A percentile compares a stretch with the other conserved stretches of the same genome.
These are phyloP conservation scores for Gymnothorax javanicus DNA, from an alignment of 2,797 vertebrate genomes.

Conservation along the genomic window DNA sequence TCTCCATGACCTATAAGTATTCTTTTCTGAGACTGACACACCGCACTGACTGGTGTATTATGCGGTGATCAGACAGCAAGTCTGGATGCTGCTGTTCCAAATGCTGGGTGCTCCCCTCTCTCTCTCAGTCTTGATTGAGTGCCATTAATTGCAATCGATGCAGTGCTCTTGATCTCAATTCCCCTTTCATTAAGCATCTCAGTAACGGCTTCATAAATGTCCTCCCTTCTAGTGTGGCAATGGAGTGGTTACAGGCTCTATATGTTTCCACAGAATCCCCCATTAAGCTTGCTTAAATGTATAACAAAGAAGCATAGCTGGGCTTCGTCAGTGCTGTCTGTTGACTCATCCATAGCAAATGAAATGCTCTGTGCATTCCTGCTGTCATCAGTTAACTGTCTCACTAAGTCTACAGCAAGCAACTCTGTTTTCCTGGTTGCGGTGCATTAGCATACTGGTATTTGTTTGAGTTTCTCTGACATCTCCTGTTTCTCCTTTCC, in stretches of 20 bases:
- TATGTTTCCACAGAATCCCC: conserved; percentile 24
- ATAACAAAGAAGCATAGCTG: conserved; percentile 35
- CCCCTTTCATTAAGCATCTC: no score
- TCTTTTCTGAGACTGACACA: no score
- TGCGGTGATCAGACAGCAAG: no score
- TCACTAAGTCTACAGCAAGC: neutral
- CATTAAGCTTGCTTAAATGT: conserved; percentile 26
- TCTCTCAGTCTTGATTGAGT: no score
- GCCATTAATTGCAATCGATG: no score
- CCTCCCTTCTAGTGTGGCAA: neutral
- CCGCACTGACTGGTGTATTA: no score
- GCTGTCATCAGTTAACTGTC: conserved; percentile 6
- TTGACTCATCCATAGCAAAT: conserved; percentile 31
- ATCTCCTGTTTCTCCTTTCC: no score
- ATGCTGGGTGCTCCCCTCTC: no score
- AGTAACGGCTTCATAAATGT: no score
- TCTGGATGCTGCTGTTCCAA: no score
- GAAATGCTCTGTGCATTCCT: conserved; percentile 32
- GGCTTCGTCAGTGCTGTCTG: conserved; percentile 30
- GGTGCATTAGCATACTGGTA: neutral
- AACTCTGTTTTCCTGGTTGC: neutral
- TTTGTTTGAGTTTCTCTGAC: neutral
- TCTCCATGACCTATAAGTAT: no score
- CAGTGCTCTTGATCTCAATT: no score
- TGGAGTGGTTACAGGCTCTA: conserved; percentile 24